Evolutionary conservation across 2,797 vertebrate species (phyloP).

Genomic region (Rhinogobio ventralis): DNA sequence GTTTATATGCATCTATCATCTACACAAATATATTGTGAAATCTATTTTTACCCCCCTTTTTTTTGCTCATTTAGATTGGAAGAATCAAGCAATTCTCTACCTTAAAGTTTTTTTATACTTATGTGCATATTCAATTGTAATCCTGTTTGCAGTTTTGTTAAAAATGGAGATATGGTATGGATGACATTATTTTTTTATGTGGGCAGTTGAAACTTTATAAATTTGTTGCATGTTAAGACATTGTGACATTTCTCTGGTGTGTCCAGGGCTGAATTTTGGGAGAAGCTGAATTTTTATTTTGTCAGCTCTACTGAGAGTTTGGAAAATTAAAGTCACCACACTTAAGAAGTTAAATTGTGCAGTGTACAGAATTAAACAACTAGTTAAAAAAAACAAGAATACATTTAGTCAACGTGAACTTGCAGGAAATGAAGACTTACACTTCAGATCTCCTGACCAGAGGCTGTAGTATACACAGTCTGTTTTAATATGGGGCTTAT

Average conservation of each 20-base stretch:
- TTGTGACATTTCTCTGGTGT: neutral
- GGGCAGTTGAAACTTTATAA: neutral
- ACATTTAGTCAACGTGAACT: neutral
- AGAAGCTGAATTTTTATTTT: neutral
- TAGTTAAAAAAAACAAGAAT: slow-evolving; percentile 10
- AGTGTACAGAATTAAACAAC: neutral
- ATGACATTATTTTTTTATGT: neutral
- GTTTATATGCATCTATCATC: neutral
- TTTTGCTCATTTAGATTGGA: neutral
- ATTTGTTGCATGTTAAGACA: neutral
- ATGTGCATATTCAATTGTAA: neutral
- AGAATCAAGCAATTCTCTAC: neutral
- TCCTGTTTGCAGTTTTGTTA: neutral
- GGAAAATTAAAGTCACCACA: neutral
- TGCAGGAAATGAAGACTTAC: slow-evolving; percentile 30
- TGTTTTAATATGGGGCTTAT: slow-evolving; percentile 8
- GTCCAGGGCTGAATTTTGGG: neutral
- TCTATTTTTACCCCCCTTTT: neutral
- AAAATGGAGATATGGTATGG: neutral
- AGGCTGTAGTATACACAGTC: slow-evolving; percentile 4
- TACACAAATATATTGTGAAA: neutral
- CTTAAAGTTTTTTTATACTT: neutral
- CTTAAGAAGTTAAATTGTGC: slow-evolving; percentile 5
- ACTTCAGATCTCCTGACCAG: slow-evolving; percentile 17
- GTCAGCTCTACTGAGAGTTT: neutral